Conservation (phyloP, 2,113 vertebrate species). For the Orientallactaga bullata region DNA sequence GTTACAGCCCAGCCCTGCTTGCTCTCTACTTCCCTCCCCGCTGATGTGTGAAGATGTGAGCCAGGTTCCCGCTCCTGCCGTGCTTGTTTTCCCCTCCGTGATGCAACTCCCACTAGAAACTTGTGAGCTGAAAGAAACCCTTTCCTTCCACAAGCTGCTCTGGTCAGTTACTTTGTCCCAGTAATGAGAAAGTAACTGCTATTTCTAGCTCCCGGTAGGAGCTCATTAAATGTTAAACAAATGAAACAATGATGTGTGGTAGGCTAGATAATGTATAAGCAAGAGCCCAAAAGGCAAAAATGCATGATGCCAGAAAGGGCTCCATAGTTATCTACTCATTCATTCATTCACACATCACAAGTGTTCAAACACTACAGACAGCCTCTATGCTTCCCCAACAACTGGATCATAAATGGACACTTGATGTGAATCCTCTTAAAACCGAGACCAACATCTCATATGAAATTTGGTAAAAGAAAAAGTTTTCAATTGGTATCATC, state of each 20-base stretch:
- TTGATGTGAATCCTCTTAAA: background rate
- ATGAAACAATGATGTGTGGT: background rate
- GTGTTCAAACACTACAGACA: background rate
- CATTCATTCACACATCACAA: background rate
- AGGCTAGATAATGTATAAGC: background rate
- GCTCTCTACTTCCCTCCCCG: too few species aligned
- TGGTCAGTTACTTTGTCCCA: too few species aligned
- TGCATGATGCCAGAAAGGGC: background rate
- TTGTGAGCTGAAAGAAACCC: too few species aligned
- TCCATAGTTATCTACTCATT: rapidly evolving
- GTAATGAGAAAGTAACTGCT: too few species aligned
- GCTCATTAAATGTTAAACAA: background rate
- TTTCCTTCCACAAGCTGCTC: too few species aligned
- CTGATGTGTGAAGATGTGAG: too few species aligned
- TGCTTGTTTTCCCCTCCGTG: too few species aligned
- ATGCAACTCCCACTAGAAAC: too few species aligned
- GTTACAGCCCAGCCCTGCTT: too few species aligned
- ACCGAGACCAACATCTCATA: background rate
- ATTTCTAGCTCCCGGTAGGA: background rate
- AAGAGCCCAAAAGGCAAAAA: background rate
- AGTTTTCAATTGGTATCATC: background rate
- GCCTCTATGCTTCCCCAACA: background rate
- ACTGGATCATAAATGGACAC: background rate
- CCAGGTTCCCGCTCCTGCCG: too few species aligned
- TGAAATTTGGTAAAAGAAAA: background rate